Percentiles rank a stretch among this genome's conserved stretches.
Evolutionary conservation across 2,888 invertebrate genomes (phyloP).

Genomic region (Dastarcus helophoroides): DNA sequence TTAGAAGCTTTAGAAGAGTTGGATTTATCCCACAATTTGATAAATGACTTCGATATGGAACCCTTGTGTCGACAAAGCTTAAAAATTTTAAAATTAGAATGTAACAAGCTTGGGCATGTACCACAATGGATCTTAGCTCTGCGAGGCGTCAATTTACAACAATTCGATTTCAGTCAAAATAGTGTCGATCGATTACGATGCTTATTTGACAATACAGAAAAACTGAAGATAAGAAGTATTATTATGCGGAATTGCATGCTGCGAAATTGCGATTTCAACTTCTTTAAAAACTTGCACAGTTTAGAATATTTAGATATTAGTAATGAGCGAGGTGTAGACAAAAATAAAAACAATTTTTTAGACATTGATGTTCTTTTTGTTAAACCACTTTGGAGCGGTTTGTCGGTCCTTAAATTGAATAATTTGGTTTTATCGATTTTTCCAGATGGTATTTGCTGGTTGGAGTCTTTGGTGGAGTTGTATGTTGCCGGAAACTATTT

Average conservation of each 20-base stretch:
- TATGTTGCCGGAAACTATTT: slow-evolving; percentile 18
- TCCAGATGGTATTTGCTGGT: slow-evolving; percentile 19
- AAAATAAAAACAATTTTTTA: slow-evolving; percentile 14
- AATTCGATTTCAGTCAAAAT: slow-evolving; percentile 21
- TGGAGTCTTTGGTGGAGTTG: slow-evolving; percentile 18
- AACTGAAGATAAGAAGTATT: slow-evolving; percentile 15
- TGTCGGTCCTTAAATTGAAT: slow-evolving; percentile 17
- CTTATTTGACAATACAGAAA: slow-evolving; percentile 4
- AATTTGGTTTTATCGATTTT: slow-evolving; percentile 17
- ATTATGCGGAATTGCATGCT: slow-evolving; percentile 17
- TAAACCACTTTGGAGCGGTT: slow-evolving; percentile 17
- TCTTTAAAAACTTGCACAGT: slow-evolving; percentile 17
- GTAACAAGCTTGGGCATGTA: slow-evolving; percentile 17
- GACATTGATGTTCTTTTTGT: slow-evolving; percentile 19
- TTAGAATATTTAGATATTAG: slow-evolving; percentile 22
- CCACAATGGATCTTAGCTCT: slow-evolving; percentile 21
- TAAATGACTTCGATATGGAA: slow-evolving; percentile 17
- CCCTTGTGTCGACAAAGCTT: slow-evolving; percentile 18
- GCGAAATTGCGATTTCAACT: slow-evolving; percentile 16
- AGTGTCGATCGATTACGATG: slow-evolving; percentile 15
- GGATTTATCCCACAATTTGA: slow-evolving; percentile 18
- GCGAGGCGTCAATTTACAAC: slow-evolving; percentile 15
- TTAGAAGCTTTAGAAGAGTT: slow-evolving; percentile 16
- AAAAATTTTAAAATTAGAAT: slow-evolving; percentile 16
- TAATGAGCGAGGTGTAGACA: slow-evolving; percentile 11